Conservation (phyloP, 2,113 vertebrate species). For the Motacilla alba region DNA sequence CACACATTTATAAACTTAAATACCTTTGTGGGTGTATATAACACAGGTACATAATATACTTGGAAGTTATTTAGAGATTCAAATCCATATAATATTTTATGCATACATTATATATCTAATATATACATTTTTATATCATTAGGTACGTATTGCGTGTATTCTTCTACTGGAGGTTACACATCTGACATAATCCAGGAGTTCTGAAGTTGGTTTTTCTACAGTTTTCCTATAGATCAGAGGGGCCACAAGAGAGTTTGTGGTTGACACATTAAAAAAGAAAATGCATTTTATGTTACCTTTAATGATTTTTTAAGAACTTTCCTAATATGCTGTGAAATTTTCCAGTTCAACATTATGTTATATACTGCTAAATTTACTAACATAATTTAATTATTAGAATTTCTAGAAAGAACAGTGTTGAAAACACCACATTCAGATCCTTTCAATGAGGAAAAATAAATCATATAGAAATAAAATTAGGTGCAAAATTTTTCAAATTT, state of each 20-base stretch:
- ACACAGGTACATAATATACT: too few relatives aligned
- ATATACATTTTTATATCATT: not conserved
- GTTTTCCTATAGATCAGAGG: not conserved
- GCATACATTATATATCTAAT: not conserved
- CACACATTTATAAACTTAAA: not conserved
- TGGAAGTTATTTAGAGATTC: not conserved
- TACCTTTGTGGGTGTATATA: accelerated
- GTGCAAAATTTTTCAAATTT: not conserved
- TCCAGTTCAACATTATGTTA: not conserved
- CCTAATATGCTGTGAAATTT: not conserved
- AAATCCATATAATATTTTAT: not conserved
- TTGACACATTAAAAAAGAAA: not conserved
- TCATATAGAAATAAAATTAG: slow-evolving; percentile 1
- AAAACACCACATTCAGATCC: not conserved
- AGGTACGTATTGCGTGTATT: not conserved
- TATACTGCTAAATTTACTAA: not conserved
- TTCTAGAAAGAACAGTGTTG: not conserved
- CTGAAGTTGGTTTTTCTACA: not conserved
- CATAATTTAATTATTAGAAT: not conserved
- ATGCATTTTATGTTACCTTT: not conserved
- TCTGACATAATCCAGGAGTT: not conserved
- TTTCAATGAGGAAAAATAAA: not conserved
- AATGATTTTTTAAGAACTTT: not conserved
- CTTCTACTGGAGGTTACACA: not conserved
- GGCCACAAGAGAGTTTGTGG: not conserved